These are phyloP conservation scores for Caenorhabditis imperialis DNA, from an alignment of 2,888 invertebrate species.

Conservation along the genomic window DNA sequence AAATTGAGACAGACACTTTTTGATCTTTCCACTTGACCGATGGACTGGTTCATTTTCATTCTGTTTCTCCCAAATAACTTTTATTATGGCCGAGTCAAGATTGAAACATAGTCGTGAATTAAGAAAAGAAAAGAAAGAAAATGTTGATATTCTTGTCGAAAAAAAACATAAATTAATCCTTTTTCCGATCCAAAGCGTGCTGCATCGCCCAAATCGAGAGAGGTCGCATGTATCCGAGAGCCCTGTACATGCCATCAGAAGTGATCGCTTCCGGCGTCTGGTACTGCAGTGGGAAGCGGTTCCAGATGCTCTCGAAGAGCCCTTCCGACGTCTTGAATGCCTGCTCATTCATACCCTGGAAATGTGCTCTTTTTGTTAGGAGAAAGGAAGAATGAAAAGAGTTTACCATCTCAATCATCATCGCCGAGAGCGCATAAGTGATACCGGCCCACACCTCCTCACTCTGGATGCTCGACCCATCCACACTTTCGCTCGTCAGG, in stretches of 20 bases:
- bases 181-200: constrained; percentile 80
- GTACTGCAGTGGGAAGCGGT: constrained; percentile 81
- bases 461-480: constrained; percentile 86
- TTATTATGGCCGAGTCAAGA: too few relatives aligned
- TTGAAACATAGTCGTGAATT: too few relatives aligned
- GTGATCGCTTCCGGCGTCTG: constrained; percentile 90
- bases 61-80: too few relatives aligned
- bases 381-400: background rate
- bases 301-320: constrained; percentile 86
- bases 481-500: constrained; percentile 82
- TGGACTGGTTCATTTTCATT: too few relatives aligned
- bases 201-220: constrained; percentile 93
- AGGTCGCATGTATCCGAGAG: constrained; percentile 93
- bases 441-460: constrained; percentile 95
- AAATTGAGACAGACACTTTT: too few relatives aligned
- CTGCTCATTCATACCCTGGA: constrained; percentile 86
- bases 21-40: too few relatives aligned
- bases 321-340: constrained; percentile 91
- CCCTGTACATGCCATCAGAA: constrained; percentile 84
- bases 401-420: constrained; percentile 83
- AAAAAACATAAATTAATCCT: background rate
- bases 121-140: too few relatives aligned
- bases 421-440: constrained; percentile 87
- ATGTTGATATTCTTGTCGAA: too few relatives aligned
- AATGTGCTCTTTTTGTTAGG: background rate